Evolutionary conservation across 2,888 invertebrate species (phyloP).

Genomic region (Sepiola atlantica): DNA sequence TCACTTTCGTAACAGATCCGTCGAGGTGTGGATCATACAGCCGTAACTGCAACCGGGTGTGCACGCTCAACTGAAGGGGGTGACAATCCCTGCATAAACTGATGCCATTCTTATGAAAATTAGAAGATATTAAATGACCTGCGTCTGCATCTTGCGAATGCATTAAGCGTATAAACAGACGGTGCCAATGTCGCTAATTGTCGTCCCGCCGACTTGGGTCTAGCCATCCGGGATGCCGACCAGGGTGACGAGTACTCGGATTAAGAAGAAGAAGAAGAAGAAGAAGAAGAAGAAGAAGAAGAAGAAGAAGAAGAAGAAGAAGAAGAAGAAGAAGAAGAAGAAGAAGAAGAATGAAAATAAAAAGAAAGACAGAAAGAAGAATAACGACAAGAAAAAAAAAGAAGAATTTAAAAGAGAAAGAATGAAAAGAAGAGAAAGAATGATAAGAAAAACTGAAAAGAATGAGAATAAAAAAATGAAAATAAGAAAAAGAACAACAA

Average conservation of each 20-base stretch:
- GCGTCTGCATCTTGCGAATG: neutral
- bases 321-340: neutral
- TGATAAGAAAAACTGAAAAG: too few species aligned
- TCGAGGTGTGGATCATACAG: neutral
- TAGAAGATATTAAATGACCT: neutral
- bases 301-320: neutral
- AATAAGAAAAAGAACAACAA: too few species aligned
- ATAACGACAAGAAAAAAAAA: neutral
- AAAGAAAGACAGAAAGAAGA: neutral
- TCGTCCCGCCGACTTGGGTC: neutral
- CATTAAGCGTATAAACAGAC: neutral
- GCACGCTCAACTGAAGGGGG: neutral
- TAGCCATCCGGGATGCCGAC: neutral
- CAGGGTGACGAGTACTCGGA: neutral
- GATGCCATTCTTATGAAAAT: slow-evolving; percentile 32
- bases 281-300: neutral
- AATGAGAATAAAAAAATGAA: too few species aligned
- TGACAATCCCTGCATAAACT: neutral
- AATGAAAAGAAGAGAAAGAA: too few species aligned
- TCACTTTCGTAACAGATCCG: neutral
- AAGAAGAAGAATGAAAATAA: neutral
- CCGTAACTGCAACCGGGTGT: neutral
- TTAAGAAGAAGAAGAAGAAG: neutral
- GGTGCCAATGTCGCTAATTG: slow-evolving; percentile 16
- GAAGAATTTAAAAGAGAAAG: too few species aligned